These are phyloP conservation scores for Acanthococcus lagerstroemiae DNA, from an alignment of 2,888 invertebrate genomes.

Conservation along the genomic window DNA sequence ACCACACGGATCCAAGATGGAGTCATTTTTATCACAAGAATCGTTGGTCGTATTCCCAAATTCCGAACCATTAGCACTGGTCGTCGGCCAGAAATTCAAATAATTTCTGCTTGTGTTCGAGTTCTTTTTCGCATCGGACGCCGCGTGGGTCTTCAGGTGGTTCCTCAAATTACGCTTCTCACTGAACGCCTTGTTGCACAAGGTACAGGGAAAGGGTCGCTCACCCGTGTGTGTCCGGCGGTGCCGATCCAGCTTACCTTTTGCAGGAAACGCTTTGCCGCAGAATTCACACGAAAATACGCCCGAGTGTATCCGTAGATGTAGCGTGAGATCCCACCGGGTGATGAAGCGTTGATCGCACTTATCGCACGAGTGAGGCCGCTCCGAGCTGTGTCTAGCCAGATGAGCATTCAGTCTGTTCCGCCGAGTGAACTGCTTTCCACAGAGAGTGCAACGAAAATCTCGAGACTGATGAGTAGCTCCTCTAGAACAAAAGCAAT, in stretches of 20 bases:
- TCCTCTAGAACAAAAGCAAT: too few species aligned
- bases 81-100: too few species aligned
- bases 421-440: conserved; percentile 40
- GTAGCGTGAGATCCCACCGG: conserved; percentile 41
- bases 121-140: conserved; percentile 32
- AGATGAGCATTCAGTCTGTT: conserved; percentile 42
- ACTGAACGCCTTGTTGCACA: conserved; percentile 41
- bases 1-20: too few species aligned
- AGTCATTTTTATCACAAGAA: too few species aligned
- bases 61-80: too few species aligned
- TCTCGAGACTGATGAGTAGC: not conserved
- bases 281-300: conserved; percentile 41
- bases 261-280: conserved; percentile 41
- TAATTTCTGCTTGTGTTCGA: not conserved
- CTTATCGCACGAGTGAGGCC: conserved; percentile 41
- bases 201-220: conserved; percentile 41
- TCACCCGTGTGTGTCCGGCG: conserved; percentile 42
- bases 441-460: conserved; percentile 40
- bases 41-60: too few species aligned
- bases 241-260: conserved; percentile 42
- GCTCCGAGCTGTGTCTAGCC: conserved; percentile 41
- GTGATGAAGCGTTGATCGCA: conserved; percentile 42
- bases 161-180: conserved; percentile 43
- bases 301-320: conserved; percentile 41
- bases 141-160: conserved; percentile 41